Evolutionary conservation across 1,140 invertebrate species (phyloP).

Genomic region (Teleopsis dalmanni): DNA sequence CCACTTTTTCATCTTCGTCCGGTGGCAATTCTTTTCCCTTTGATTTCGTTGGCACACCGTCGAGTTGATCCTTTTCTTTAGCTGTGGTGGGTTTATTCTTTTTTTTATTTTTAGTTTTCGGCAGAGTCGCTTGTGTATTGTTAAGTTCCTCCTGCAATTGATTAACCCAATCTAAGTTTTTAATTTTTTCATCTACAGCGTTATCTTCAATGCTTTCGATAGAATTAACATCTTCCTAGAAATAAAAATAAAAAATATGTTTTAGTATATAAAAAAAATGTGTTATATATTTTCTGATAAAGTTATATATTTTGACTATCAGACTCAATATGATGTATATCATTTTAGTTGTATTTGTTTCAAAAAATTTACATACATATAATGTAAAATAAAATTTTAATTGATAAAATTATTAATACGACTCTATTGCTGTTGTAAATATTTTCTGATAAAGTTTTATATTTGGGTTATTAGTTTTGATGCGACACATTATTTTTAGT

Average conservation of each 20-base stretch:
- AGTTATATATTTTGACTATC: no score
- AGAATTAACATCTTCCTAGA: constrained; percentile 38
- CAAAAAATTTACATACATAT: no score
- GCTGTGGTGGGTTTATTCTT: constrained; percentile 17
- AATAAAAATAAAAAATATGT: not conserved
- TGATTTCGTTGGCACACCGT: constrained; percentile 21
- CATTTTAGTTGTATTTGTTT: no score
- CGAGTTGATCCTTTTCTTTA: constrained; percentile 27
- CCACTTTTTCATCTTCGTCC: constrained; percentile 33
- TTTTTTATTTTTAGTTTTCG: constrained; percentile 36
- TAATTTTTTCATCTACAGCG: constrained; percentile 11
- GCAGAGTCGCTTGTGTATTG: constrained; percentile 26
- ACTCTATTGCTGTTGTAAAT: no score
- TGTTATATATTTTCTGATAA: no score
- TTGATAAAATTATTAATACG: no score
- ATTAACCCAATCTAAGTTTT: constrained; percentile 36
- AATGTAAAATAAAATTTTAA: no score
- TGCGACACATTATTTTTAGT: no score
- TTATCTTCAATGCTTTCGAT: constrained; percentile 36
- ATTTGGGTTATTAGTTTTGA: no score
- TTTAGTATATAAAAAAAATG: not conserved
- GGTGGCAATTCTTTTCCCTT: constrained; percentile 15
- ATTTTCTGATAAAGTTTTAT: no score
- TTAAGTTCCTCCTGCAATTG: constrained; percentile 24
- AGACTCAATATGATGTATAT: no score